Evolutionary conservation across 2,797 vertebrate genomes (phyloP).

Genomic region (Cyprinella venusta): DNA sequence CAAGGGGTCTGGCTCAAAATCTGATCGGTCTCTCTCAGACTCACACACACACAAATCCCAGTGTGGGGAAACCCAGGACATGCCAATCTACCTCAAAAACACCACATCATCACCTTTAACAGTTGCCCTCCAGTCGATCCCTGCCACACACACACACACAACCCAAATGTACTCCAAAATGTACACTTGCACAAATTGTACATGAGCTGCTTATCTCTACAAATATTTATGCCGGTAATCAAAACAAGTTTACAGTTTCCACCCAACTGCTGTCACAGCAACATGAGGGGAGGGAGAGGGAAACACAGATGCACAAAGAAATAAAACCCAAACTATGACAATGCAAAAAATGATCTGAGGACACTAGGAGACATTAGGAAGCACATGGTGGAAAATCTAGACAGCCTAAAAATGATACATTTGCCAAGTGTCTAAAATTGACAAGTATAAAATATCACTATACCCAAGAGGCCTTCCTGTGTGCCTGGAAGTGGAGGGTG

Average conservation of each 20-base stretch:
- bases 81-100: slow-evolving; percentile 37
- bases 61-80: slow-evolving; percentile 3
- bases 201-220: slow-evolving; percentile 13
- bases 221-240: slow-evolving; percentile 36
- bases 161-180: background rate
- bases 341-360: background rate
- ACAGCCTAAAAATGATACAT: background rate
- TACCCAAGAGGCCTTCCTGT: slow-evolving; percentile 89
- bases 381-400: background rate
- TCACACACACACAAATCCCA: background rate
- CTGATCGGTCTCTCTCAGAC: background rate
- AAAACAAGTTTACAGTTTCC: slow-evolving; percentile 39
- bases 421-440: background rate
- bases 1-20: background rate
- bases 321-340: background rate
- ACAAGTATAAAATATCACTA: slow-evolving; percentile 33
- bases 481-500: slow-evolving; percentile 87
- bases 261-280: slow-evolving; percentile 41
- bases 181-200: slow-evolving; percentile 21
- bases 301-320: background rate
- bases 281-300: background rate
- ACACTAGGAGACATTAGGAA: background rate
- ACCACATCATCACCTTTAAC: slow-evolving; percentile 42
- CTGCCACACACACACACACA: background rate
- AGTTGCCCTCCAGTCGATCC: background rate